Evolutionary conservation across 2,797 vertebrate species (phyloP), one percentile per base, ranked within the genome.

Genomic region (Thalassophryne amazonica): DNA sequence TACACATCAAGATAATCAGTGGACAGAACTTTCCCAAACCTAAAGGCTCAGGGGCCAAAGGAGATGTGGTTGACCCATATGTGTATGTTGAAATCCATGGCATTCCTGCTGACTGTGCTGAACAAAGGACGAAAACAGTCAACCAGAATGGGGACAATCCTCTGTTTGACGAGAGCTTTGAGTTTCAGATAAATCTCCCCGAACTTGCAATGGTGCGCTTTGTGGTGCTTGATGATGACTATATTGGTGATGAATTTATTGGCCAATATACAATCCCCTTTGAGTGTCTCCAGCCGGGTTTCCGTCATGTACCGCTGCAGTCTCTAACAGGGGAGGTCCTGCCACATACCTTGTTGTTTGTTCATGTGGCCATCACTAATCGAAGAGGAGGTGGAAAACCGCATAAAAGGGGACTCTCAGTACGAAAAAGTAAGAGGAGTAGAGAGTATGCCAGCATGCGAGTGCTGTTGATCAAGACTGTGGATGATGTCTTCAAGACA

Each of bases 1-100:
- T 99, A 34, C 97, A 99, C 83, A 94, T 99, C 55, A 99, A 99
- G 80, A 95, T 98, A 67, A 99, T 99, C 57, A 98, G 96, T n/a
- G 97, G 97, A 27, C 96, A 98, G 76, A 95, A 98, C 83, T 98
- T 98, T 27, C 96, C 97, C 20, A 98, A 99, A 84, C 96, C 96
- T 53, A 99, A 98, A 89, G 96, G 97, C 33, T 98, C 96, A 2
- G 95, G 95, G 54, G 93, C 97, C 85, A 99, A 99, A 91, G 96
- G 97, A 7, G 96, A 99, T 3, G 92, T 98, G 25, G 94, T 99
- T 3, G 97, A 99, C 75, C 97, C 97, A 1, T 98, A 99, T 0
- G 92, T 98, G 12, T 98, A 98, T 1, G 93, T 98, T 4, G 96
- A 99, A 78, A 98, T 99, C 73, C 97, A 99, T 0, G 96, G 96